Conservation (phyloP, 2,113 vertebrate species). For the Actinemys pallida region DNA sequence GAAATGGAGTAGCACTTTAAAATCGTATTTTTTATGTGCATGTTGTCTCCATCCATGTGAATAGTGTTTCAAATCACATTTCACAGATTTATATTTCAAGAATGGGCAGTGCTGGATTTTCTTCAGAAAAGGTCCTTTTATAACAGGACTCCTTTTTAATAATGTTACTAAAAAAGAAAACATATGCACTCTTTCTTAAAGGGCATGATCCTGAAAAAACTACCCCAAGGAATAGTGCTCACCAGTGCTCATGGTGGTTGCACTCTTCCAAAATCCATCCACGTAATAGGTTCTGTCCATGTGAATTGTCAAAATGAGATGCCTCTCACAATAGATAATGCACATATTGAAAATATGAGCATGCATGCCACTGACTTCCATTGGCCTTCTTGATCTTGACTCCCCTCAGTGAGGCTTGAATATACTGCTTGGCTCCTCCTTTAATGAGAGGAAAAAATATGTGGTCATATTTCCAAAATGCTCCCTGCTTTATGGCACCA, state of each 20-base stretch:
- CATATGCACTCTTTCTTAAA: not conserved
- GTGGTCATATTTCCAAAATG: not conserved
- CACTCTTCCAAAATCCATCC: not conserved
- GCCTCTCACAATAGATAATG: not conserved
- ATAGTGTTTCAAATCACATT: not conserved
- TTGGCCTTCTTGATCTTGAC: not conserved
- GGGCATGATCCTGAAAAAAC: not conserved
- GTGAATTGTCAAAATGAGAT: not conserved
- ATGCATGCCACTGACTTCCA: not conserved
- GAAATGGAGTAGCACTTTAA: not conserved
- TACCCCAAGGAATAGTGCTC: not conserved
- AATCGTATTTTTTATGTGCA: not conserved
- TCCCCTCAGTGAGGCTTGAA: not conserved
- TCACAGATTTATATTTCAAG: not conserved
- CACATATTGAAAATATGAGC: not conserved
- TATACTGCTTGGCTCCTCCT: not conserved
- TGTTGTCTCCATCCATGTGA: not conserved
- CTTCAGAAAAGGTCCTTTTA: not conserved
- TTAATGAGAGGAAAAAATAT: not conserved
- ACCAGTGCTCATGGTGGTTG: not conserved
- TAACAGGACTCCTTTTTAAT: not conserved
- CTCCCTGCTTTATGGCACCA: not conserved
- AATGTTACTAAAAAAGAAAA: not conserved
- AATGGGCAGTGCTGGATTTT: not conserved
- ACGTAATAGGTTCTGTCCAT: not conserved